Base-by-base conservation (phyloP, 1,140 invertebrate species). In the Chrysomallon squamiferum region DNA sequence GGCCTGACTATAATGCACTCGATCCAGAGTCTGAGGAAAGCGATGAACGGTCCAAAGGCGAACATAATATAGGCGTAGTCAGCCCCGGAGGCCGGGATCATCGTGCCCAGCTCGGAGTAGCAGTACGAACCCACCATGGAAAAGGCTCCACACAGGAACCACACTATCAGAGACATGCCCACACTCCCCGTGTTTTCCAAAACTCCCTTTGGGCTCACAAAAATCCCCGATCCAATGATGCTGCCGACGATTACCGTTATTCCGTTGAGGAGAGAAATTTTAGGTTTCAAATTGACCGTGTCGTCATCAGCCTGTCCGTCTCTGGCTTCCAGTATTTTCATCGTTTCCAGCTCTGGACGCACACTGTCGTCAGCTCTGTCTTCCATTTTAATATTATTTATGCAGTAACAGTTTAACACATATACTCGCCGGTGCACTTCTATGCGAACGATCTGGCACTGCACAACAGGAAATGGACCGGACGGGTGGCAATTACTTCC, bases 131-230 rank as follows among this genome's bases (percentile, higher is more conserved):
- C 85, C 71, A 95, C 85, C 76, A 95, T 87, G 0, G 94, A 94
- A 62, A 95, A 88, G 2, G 92, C 66, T 62, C 95, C 95, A 77
- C 93, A 95, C 2, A 90, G 80, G 3, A 89, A 86, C 95, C 95
- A 96, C 41, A 96, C 88, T n/a, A 95, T 85, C 0, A 96, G 85
- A 72, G 93, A 92, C 68, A 94, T 86, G n/a, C 90, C 93, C 0
- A 96, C 90, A 15, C 93, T 95, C 25, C 93, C 93, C 1, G 93
- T 91, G 79, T 92, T 88, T 70, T 90, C 82, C 9, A 96, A 84
- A 1, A 95, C 92, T 63, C 95, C 93, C 78, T 92, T 95, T 0
- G 97, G 97, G 11, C 96, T 96, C 9, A 99, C 93, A 85, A 99
- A 99, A 81, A 99, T 96, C 33, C 94, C 94, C 3, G 94, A 95